Percentiles rank a stretch among this genome's conserved stretches.
These are phyloP conservation scores for Caenorhabditis japonica DNA, from an alignment of 2,888 invertebrate species.

Conservation along the genomic window DNA sequence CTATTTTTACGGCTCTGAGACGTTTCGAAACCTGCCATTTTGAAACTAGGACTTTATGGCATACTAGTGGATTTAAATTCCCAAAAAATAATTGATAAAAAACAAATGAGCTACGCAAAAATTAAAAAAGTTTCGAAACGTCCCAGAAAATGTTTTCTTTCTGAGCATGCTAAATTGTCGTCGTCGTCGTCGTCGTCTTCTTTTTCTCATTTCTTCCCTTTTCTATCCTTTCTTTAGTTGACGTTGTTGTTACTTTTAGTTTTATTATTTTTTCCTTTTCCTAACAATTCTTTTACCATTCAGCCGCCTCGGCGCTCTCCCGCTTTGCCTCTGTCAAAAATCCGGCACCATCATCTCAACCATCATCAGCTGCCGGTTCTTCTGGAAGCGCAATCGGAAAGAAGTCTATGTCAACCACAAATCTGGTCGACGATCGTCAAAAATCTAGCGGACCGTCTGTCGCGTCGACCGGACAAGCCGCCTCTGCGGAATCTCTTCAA, in stretches of 20 bases:
- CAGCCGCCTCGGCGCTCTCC: conserved; percentile 28
- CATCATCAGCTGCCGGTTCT: conserved; percentile 9
- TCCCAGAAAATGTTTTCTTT: no score
- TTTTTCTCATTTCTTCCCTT: not conserved
- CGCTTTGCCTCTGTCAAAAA: conserved; percentile 38
- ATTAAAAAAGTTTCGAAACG: no score
- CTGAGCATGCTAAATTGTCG: no score
- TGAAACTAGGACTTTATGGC: no score
- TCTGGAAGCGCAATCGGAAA: conserved; percentile 60
- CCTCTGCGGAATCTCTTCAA: conserved; percentile 79
- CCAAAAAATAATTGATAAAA: no score
- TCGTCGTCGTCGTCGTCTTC: not conserved
- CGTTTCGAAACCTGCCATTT: no score
- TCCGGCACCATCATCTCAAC: conserved; percentile 8
- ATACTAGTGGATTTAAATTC: no score
- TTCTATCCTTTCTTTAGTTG: no score
- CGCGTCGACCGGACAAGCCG: conserved; percentile 79
- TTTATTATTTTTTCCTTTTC: conserved; percentile 1
- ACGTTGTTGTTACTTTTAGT: not conserved
- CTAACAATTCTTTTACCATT: not conserved
- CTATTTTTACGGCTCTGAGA: no score
- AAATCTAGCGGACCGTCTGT: conserved; percentile 69
- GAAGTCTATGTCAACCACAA: conserved; percentile 77
- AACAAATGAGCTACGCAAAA: no score
- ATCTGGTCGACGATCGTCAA: conserved; percentile 72